Conservation (phyloP, 2,888 invertebrate species). For the Phortica magna region DNA sequence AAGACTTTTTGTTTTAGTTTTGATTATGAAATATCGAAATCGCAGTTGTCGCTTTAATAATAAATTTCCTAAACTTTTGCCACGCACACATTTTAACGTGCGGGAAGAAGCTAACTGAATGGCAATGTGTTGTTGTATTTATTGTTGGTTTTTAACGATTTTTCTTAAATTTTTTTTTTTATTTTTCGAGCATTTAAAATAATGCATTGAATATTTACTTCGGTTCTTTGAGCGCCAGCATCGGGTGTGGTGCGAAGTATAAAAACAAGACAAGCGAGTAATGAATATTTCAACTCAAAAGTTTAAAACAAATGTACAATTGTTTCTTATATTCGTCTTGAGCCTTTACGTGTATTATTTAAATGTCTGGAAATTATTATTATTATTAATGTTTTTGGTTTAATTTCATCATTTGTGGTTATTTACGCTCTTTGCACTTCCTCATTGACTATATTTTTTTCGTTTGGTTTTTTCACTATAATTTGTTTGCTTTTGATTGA, state of each 20-base stretch:
- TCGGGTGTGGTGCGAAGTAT: conserved; percentile 18
- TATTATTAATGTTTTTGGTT: conserved; percentile 43
- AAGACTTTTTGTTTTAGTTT: conserved; percentile 61
- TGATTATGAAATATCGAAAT: not conserved
- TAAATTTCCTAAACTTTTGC: too few species aligned
- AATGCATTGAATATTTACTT: not conserved
- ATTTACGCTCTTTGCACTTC: conserved; percentile 6
- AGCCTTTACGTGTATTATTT: conserved; percentile 30
- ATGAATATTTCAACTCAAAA: not conserved
- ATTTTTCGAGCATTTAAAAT: not conserved
- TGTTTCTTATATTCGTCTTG: too few species aligned
- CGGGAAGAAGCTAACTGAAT: not conserved
- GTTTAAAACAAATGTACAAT: too few species aligned
- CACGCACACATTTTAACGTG: not conserved
- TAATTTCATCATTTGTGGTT: conserved; percentile 45
- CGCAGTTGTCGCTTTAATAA: not conserved
- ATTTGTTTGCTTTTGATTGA: conserved; percentile 65
- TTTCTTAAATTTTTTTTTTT: not conserved
- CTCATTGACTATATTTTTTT: conserved; percentile 1
- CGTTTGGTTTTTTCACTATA: conserved; percentile 4
- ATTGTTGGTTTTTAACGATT: not conserved
- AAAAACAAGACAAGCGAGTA: not conserved
- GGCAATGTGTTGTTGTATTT: not conserved
- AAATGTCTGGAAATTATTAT: conserved; percentile 36
- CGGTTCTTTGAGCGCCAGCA: not conserved